Evolutionary conservation across 2,113 vertebrate species (phyloP).

Genomic region (Electrona antarctica): DNA sequence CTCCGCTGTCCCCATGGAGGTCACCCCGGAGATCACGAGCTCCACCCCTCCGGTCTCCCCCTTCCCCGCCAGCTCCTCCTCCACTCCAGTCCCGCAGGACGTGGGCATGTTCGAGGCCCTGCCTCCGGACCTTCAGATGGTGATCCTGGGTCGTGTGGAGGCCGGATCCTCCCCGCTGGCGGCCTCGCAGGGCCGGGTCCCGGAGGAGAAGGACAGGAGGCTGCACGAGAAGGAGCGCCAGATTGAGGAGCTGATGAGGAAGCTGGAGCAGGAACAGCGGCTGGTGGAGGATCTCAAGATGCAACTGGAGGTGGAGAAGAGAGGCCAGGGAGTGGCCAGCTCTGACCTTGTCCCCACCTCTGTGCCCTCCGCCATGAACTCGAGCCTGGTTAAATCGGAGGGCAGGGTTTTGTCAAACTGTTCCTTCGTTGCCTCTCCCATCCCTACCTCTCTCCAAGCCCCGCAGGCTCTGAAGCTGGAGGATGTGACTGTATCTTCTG

Average conservation of each 20-base stretch:
- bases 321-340: conserved; percentile 75
- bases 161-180: conserved; percentile 63
- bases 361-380: conserved; percentile 25
- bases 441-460: conserved; percentile 40
- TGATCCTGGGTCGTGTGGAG: conserved; percentile 77
- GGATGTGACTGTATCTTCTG: conserved; percentile 66
- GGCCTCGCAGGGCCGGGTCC: conserved; percentile 42
- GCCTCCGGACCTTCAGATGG: conserved; percentile 57
- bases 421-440: conserved; percentile 26
- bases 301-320: conserved; percentile 95
- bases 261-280: conserved; percentile 95
- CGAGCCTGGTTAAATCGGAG: conserved; percentile 70
- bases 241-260: conserved; percentile 93
- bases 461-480: conserved; percentile 71
- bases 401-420: conserved; percentile 63
- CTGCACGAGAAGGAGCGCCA: conserved; percentile 97
- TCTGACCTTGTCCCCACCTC: conserved; percentile 14
- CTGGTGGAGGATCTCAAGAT: conserved; percentile 95
- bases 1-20: conserved; percentile 71
- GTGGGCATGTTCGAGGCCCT: conserved; percentile 75
- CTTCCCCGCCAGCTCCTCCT: conserved; percentile 74
- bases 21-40: conserved; percentile 73
- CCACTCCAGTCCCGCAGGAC: conserved; percentile 73
- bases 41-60: conserved; percentile 90
- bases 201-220: conserved; percentile 88